Evolutionary conservation across 1,140 invertebrate genomes (phyloP), one percentile per base, ranked within the genome.

Genomic region (Eurosta solidaginis): DNA sequence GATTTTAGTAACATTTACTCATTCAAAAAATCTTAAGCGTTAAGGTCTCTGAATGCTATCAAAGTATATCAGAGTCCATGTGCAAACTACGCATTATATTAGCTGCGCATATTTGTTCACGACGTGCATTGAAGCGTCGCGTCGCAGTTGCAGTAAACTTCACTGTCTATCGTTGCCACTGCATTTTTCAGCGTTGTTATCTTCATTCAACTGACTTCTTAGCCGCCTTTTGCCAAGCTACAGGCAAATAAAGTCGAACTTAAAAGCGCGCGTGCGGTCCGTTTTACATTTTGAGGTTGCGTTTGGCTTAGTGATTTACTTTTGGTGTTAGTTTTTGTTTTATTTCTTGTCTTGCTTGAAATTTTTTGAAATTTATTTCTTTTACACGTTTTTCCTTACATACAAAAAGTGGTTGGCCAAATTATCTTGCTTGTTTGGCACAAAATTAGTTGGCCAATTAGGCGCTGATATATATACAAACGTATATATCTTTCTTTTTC

Each of bases 391-490:
- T 52, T 52, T 22, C 9, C 25, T 52, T 52, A 17, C n/a, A 14
- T n/a, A 14, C 45, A 47, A 7, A 52, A 7, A 9, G 59, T 36
- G 29, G 54, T 40, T 42, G 7, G 59, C 10, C 29, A 42, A 68
- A 68, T 68, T 36, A 12, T 40, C 20, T 36, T 36, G 59, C 59
- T 40, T 40, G 17, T 42, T 68, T 22, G 59, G 33, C 5, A 40
- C 33, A 22, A 42, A 68, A 68, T 68, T 68, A 68, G 33, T 42
- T n/a, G 14, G 33, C 59, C 59, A 68, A 68, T 68, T 68, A 68
- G 59, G 36, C 40, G 33, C 14, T 29, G 50, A 12, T 25, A 25
- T n/a, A n/a, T n/a, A n/a, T n/a, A n/a, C n/a, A n/a, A n/a, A n/a
- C n/a, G n/a, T n/a, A n/a, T n/a, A n/a, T n/a, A n/a, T n/a, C n/a